Percentiles rank a stretch among this genome's conserved stretches.
These are phyloP conservation scores for Philaethria dido DNA, from an alignment of 2,888 invertebrate genomes.

Conservation along the genomic window DNA sequence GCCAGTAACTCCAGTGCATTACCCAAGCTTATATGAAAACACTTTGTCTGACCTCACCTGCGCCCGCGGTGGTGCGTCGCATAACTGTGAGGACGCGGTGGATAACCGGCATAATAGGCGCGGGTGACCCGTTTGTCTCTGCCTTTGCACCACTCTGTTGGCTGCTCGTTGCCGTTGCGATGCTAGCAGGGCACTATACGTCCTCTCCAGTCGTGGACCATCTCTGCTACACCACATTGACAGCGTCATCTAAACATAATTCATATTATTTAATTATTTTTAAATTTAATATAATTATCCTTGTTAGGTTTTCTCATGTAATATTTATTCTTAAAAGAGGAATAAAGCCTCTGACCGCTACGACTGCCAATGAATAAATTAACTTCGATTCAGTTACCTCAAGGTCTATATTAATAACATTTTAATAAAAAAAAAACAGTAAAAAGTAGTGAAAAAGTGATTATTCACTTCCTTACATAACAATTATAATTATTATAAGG, in stretches of 20 bases:
- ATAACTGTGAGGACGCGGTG: constrained; percentile 72
- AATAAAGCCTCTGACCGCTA: too few species aligned
- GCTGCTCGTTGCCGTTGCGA: constrained; percentile 56
- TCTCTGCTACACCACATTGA: constrained; percentile 71
- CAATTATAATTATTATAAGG: too few species aligned
- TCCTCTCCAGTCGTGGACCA: constrained; percentile 51
- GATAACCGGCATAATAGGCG: constrained; percentile 66
- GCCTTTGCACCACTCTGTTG: constrained; percentile 44
- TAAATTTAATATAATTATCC: not conserved
- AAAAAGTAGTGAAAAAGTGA: not conserved
- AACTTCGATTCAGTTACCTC: not conserved
- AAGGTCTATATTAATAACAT: too few species aligned
- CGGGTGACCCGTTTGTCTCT: constrained; percentile 53
- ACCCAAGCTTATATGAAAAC: constrained; percentile 28
- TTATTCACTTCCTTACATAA: too few species aligned
- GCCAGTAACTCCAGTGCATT: not conserved
- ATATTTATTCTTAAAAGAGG: not conserved
- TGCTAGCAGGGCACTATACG: constrained; percentile 63
- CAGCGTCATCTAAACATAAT: constrained; percentile 62
- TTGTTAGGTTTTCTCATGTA: not conserved
- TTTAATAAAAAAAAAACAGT: too few species aligned
- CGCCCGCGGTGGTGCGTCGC: constrained; percentile 72
- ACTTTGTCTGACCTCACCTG: constrained; percentile 77
- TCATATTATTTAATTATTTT: not conserved
- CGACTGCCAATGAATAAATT: too few species aligned